phyloP scores from a whole-genome alignment of 2,888 invertebrate species.

The Amphimallon solstitiale region DNA sequence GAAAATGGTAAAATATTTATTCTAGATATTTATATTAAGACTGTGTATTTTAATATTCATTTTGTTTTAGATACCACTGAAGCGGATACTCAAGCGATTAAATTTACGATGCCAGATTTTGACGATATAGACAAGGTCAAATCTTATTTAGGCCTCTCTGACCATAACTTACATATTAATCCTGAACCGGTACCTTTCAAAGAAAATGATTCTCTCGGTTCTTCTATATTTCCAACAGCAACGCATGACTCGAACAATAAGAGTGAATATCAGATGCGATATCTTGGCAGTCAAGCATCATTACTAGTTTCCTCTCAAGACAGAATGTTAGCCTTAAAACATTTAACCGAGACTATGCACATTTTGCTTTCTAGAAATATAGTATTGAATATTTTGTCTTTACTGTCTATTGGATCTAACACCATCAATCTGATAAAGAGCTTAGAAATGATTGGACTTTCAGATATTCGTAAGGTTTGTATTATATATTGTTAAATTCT shows the following conservation, averaged over 20 bases:
- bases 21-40: too few species aligned
- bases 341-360: conserved; percentile 65
- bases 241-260: conserved; percentile 52
- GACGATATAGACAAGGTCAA: conserved; percentile 56
- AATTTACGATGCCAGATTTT: conserved; percentile 53
- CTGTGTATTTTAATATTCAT: conserved; percentile 15
- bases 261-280: conserved; percentile 53
- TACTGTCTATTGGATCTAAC: conserved; percentile 57
- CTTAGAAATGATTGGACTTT: conserved; percentile 62
- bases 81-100: conserved; percentile 54
- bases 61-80: conserved; percentile 55
- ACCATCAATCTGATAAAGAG: conserved; percentile 56
- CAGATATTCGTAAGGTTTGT: conserved; percentile 67
- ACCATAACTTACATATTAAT: conserved; percentile 55
- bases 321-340: conserved; percentile 65
- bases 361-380: conserved; percentile 68
- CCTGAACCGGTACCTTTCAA: conserved; percentile 61
- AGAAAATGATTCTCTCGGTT: conserved; percentile 68
- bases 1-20: conserved; percentile 51
- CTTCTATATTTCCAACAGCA: conserved; percentile 61
- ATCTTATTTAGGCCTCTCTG: conserved; percentile 59
- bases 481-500: too few species aligned
- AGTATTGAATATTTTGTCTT: conserved; percentile 67
- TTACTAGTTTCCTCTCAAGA: conserved; percentile 63
- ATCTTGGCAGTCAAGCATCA: conserved; percentile 67